phyloP scores from a whole-genome alignment of 2,797 vertebrate species.

The Sandelia bainsii region DNA sequence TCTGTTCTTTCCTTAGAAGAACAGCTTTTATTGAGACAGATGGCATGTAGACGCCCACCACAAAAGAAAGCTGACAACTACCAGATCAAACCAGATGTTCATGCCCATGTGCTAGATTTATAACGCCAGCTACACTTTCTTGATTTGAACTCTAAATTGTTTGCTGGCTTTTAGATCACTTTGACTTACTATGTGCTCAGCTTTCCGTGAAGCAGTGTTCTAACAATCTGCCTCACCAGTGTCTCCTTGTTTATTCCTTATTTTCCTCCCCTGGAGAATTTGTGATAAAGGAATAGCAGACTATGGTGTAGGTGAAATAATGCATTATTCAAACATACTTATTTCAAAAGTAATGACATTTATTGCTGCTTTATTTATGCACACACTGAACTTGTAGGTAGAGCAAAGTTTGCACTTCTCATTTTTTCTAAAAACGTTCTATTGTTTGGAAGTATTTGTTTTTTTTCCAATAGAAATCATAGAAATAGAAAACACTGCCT shows the following conservation, averaged over 20 bases:
- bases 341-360: slow-evolving; percentile 46
- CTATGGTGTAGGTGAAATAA: slow-evolving; percentile 38
- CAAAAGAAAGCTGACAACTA: slow-evolving; percentile 48
- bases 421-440: background rate
- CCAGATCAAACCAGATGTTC: slow-evolving; percentile 50
- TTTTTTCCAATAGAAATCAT: slow-evolving; percentile 5
- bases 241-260: slow-evolving; percentile 47
- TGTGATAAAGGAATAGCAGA: slow-evolving; percentile 39
- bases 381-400: slow-evolving; percentile 19
- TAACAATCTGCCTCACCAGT: slow-evolving; percentile 51
- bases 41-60: slow-evolving; percentile 42
- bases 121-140: slow-evolving; percentile 31
- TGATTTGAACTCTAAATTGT: slow-evolving; percentile 51
- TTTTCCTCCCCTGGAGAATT: slow-evolving; percentile 43
- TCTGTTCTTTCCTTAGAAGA: slow-evolving; percentile 28
- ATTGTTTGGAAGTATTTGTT: background rate
- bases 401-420: slow-evolving; percentile 4
- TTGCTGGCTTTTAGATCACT: slow-evolving; percentile 44
- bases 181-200: slow-evolving; percentile 52
- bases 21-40: slow-evolving; percentile 58
- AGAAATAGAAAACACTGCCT: background rate
- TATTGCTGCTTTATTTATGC: slow-evolving; percentile 8
- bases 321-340: slow-evolving; percentile 12
- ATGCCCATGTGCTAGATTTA: slow-evolving; percentile 30
- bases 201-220: slow-evolving; percentile 54